Base-by-base conservation (phyloP, 2,888 invertebrate genomes). In the Scaptomyza polygonia region DNA sequence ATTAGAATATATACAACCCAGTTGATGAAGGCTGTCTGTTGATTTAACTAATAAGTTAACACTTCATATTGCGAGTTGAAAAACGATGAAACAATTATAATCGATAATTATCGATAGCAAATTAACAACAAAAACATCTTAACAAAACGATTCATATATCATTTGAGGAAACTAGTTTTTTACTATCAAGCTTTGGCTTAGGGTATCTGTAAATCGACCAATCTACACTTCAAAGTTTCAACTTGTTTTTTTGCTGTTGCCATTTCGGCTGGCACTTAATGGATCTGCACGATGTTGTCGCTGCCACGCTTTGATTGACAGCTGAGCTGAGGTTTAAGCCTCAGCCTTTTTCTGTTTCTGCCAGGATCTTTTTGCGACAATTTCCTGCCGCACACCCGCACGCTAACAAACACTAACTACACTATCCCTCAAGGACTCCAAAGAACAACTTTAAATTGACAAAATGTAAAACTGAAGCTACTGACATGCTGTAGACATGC, bases 251-350 rank as follows among this genome's bases (percentile, higher is more conserved):
- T 5, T 7, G n/a, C 18, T 32, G 7, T 67, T 58, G 42, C 55
- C 70, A 47, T 73, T 85, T 73, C 72, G 75, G 59, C 56, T 47
- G 56, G 63, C 78, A 77, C 84, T 77, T 86, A 67, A 80, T 77
- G 74, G 69, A 62, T 72, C 51, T 69, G 29, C 36, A 51, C 42
- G 47, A 39, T 40, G 40, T 62, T 68, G 51, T 77, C 55, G 58
- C 44, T 48, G 29, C 36, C 40, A 75, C 67, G 66, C 45, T 65
- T 72, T 87, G 87, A 83, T 82, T 83, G 83, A 87, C 86, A 64
- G 54, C 52, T 75, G 66, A 68, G 29, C 39, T 39, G 16, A 39
- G 5, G 39, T 39, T 16, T 39, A 16, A 39, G 52, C 52, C 21
- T 7, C 11, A 29, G 43, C 12, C 39, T n/a, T 57, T 47, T 51